Conservation (phyloP, 2,113 vertebrate genomes). For the Sprattus sprattus region DNA sequence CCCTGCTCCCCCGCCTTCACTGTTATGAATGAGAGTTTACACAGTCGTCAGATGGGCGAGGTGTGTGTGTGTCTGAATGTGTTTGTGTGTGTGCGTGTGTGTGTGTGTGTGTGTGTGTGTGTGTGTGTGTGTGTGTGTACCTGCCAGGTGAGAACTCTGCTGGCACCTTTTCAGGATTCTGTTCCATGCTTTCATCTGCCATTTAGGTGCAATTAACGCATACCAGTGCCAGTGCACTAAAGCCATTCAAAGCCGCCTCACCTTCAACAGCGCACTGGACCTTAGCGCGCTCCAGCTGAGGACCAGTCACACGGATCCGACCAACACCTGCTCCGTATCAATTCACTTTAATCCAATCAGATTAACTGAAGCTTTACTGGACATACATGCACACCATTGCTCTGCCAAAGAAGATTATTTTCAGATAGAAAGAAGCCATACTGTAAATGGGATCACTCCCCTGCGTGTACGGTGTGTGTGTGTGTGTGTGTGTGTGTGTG, state of each 20-base stretch:
- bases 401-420: no score
- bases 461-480: no score
- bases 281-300: background rate
- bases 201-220: background rate
- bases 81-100: background rate
- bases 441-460: no score
- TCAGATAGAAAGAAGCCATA: no score
- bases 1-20: background rate
- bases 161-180: conserved; percentile 19
- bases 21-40: conserved; percentile 48
- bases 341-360: no score
- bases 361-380: no score
- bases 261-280: background rate
- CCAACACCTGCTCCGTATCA: no score
- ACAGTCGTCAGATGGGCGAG: conserved; percentile 27
- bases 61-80: background rate
- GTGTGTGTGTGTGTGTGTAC: conserved; percentile 10
- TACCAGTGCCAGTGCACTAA: background rate
- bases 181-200: background rate
- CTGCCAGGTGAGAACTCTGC: conserved; percentile 20
- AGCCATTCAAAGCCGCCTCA: conserved; percentile 9
- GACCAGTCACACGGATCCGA: background rate
- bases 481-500: no score
- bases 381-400: no score
- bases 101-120: background rate